Percentiles rank a stretch among this genome's conserved stretches.
phyloP scores from a whole-genome alignment of 2,888 invertebrate genomes.

The Cryptocephalus primarius region DNA sequence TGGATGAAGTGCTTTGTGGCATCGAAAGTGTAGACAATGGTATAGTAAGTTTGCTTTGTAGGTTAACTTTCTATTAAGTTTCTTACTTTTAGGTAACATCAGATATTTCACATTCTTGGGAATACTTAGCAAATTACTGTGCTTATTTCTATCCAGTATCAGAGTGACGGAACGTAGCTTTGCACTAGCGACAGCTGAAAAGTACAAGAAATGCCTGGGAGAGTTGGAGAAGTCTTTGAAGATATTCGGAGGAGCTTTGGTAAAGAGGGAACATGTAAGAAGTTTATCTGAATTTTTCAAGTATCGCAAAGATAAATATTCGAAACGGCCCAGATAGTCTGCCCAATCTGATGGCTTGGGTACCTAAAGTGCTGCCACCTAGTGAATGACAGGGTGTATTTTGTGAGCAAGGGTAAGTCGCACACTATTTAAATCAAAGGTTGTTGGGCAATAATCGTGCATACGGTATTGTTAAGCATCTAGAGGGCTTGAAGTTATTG shows the following conservation, averaged over 20 bases:
- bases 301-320: too few species aligned
- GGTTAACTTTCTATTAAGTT: too few species aligned
- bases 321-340: too few species aligned
- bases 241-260: constrained; percentile 26
- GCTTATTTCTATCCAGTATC: constrained; percentile 26
- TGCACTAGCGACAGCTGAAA: constrained; percentile 22
- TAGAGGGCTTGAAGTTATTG: too few species aligned
- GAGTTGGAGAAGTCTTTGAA: constrained; percentile 27
- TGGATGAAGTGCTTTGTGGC: constrained; percentile 21
- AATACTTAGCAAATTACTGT: constrained; percentile 22
- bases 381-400: too few species aligned
- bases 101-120: constrained; percentile 2
- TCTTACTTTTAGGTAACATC: neutral
- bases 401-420: too few species aligned
- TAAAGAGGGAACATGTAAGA: constrained; percentile 33
- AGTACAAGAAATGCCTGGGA: constrained; percentile 25
- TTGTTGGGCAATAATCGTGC: too few species aligned
- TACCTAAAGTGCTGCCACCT: too few species aligned
- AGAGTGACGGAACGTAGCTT: constrained; percentile 30
- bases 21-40: constrained; percentile 15
- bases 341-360: too few species aligned
- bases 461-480: too few species aligned
- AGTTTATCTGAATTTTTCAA: too few species aligned
- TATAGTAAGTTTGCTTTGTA: constrained; percentile 6
- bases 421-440: too few species aligned